Conservation (phyloP, 2,113 vertebrate species). For the Misgurnus mizolepis region DNA sequence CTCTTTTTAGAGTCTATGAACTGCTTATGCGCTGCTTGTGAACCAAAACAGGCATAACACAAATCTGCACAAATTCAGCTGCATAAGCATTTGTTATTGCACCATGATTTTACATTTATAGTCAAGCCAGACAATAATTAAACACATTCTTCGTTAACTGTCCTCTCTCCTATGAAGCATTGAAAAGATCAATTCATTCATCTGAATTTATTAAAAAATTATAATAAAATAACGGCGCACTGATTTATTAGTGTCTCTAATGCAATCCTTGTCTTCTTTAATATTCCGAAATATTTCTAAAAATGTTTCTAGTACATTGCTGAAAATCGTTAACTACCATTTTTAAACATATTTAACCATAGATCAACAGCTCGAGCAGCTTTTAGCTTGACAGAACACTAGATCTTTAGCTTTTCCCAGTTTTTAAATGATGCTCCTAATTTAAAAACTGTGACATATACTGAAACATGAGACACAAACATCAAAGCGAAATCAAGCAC, state of each 20-base stretch:
- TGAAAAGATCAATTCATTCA: no score
- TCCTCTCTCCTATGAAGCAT: background rate
- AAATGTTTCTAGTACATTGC: background rate
- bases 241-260: background rate
- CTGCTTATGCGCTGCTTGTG: no score
- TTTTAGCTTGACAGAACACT: background rate
- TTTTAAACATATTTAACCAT: background rate
- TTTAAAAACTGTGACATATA: constrained; percentile 13
- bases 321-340: background rate
- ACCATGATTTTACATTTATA: background rate
- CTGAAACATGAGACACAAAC: constrained; percentile 1
- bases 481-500: constrained; percentile 7
- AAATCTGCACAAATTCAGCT: no score
- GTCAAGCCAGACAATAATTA: no score
- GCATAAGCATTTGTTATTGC: no score
- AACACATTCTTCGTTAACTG: background rate
- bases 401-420: constrained; percentile 5
- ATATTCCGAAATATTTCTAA: background rate
- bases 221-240: no score
- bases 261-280: no score
- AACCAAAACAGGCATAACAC: no score
- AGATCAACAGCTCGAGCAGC: background rate
- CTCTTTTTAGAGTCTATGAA: no score
- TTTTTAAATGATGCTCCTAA: constrained; percentile 35
- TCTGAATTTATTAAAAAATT: no score